Evolutionary conservation across 30 jellyfish, hydroid and myxozoan species (phyloP).

Genomic region (Aurelia coerulea): DNA sequence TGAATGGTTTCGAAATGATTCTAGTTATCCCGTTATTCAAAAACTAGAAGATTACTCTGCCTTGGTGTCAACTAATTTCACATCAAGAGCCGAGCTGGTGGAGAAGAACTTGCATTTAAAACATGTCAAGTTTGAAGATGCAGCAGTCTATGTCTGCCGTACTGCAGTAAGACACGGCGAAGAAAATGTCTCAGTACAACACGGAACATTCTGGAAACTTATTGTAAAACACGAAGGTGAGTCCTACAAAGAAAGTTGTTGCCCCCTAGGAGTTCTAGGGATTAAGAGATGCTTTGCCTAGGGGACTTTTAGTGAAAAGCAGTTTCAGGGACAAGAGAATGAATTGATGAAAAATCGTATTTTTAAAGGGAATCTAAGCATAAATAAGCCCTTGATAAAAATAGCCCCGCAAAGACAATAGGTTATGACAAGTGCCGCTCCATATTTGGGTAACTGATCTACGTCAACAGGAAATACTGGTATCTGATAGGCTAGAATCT

Average conservation of each 20-base stretch:
- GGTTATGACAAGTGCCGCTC: too few relatives aligned
- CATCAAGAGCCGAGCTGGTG: conserved; percentile 23
- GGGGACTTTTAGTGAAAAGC: too few relatives aligned
- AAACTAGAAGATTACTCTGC: conserved; percentile 30
- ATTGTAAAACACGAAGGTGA: conserved; percentile 59
- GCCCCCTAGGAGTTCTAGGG: too few relatives aligned
- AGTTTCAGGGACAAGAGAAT: too few relatives aligned
- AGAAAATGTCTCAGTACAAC: conserved; percentile 42
- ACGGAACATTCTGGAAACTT: conserved; percentile 69
- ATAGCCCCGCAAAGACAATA: too few relatives aligned
- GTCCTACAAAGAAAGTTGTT: neutral
- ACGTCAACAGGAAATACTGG: too few relatives aligned
- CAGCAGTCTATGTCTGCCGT: conserved; percentile 50
- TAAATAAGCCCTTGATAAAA: too few relatives aligned
- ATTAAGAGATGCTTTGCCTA: too few relatives aligned
- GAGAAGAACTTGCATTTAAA: conserved; percentile 36
- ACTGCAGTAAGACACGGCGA: conserved; percentile 47
- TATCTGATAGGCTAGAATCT: too few relatives aligned
- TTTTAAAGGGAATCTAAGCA: too few relatives aligned
- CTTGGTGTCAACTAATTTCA: conserved; percentile 21
- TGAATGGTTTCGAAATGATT: conserved; percentile 64
- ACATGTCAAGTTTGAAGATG: conserved; percentile 54
- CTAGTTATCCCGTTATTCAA: conserved; percentile 30
- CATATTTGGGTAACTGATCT: too few relatives aligned
- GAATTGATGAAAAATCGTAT: too few relatives aligned